Percentiles rank a stretch among this genome's conserved stretches.
phyloP scores from a whole-genome alignment of 2,113 vertebrate genomes.

The Phoxinus phoxinus region DNA sequence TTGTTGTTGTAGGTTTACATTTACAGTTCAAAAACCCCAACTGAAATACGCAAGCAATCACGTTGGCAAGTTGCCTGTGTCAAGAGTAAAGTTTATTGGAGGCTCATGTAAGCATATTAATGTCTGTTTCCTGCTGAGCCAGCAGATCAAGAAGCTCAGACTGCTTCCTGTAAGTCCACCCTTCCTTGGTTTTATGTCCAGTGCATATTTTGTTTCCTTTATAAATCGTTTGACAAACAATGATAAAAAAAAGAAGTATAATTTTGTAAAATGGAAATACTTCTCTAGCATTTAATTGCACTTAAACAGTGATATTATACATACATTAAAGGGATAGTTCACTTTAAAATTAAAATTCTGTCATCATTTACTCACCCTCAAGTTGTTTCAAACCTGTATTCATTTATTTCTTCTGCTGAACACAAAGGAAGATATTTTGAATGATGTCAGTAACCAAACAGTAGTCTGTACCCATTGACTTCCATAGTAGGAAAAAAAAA shows the following conservation, averaged over 20 bases:
- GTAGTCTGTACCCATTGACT: too few species aligned
- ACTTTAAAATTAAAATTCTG: too few species aligned
- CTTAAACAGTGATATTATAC: neutral
- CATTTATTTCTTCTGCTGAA: too few species aligned
- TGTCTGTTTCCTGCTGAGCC: neutral
- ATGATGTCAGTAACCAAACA: too few species aligned
- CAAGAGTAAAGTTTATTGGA: neutral
- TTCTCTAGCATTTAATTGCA: neutral
- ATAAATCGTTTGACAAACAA: neutral
- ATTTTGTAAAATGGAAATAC: neutral
- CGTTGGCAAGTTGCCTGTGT: neutral
- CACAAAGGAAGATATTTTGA: too few species aligned
- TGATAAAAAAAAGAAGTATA: neutral
- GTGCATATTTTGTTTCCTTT: neutral
- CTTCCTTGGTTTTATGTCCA: neutral
- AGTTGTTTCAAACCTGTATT: too few species aligned
- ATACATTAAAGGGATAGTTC: too few species aligned
- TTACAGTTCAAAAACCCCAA: neutral
- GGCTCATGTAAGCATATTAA: neutral
- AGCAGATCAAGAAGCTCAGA: conserved; percentile 37
- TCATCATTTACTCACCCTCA: too few species aligned
- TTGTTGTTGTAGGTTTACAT: neutral
- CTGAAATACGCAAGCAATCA: neutral
- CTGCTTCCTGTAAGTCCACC: neutral
- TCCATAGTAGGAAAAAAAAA: too few species aligned